These are phyloP conservation scores for Tragelaphus buxtoni DNA, from an alignment of 2,113 vertebrate genomes.

Conservation along the genomic window DNA sequence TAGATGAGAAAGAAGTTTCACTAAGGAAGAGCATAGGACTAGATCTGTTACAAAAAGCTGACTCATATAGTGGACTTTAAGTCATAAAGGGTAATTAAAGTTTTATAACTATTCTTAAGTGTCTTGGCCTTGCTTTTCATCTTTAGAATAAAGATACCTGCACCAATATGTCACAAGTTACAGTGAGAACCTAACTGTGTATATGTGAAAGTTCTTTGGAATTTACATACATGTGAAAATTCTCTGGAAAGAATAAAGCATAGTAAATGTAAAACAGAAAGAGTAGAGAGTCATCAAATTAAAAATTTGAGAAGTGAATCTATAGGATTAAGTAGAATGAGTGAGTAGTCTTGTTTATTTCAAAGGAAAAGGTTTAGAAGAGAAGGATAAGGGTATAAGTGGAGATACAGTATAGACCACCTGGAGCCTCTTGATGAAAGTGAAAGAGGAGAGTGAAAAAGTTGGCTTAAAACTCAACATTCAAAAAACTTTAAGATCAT, in stretches of 20 bases:
- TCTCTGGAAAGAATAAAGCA: not conserved
- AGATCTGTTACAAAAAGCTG: not conserved
- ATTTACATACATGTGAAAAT: not conserved
- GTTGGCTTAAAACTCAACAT: not conserved
- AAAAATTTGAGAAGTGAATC: not conserved
- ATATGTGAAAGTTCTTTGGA: not conserved
- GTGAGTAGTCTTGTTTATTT: not conserved
- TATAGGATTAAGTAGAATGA: not conserved
- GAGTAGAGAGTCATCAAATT: not conserved
- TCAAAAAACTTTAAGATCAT: not conserved
- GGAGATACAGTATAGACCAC: not conserved
- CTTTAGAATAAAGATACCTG: not conserved
- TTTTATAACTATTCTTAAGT: not conserved
- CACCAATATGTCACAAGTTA: not conserved
- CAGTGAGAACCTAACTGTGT: not conserved
- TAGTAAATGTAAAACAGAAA: not conserved
- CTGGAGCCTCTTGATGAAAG: not conserved
- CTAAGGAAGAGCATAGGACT: not conserved
- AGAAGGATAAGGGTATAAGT: not conserved
- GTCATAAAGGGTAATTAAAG: not conserved
- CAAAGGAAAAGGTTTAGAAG: not conserved
- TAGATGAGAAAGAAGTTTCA: not conserved
- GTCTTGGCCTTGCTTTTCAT: not conserved
- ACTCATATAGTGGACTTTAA: not conserved
- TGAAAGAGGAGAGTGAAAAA: not conserved